These are phyloP conservation scores for Ganaspis sp. DNA, from an alignment of 1,140 invertebrate genomes.

Conservation along the genomic window DNA sequence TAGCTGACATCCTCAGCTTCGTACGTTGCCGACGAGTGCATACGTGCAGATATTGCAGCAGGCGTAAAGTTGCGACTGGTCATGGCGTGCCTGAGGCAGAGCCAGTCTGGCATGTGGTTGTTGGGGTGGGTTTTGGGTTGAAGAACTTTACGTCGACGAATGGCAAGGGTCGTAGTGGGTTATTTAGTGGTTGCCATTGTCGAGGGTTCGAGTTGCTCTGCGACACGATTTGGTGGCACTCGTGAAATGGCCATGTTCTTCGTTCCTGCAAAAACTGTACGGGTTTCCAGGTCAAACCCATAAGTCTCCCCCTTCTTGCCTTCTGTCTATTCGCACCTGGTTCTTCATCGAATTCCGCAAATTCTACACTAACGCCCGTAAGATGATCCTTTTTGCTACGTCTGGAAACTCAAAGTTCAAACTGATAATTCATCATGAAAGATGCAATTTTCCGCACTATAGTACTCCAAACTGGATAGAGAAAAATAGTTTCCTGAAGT, in stretches of 20 bases:
- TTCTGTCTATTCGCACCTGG: neutral
- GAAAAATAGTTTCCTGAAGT: too few species aligned
- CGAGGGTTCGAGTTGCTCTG: neutral
- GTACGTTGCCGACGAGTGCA: conserved; percentile 6
- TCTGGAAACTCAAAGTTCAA: neutral
- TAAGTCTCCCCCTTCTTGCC: conserved; percentile 1
- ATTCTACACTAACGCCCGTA: neutral
- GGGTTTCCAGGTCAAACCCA: conserved; percentile 12
- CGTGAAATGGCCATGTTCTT: conserved; percentile 13
- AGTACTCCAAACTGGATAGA: too few species aligned
- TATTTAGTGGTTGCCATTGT: conserved; percentile 25
- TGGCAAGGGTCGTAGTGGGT: conserved; percentile 14
- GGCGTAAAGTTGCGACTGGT: conserved; percentile 28
- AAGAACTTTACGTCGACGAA: conserved; percentile 18
- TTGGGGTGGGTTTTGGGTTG: conserved; percentile 28
- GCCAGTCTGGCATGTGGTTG: conserved; percentile 26
- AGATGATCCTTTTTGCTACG: neutral
- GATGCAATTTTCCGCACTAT: too few species aligned
- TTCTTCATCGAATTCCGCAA: conserved; percentile 8
- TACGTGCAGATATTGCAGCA: conserved; percentile 24
- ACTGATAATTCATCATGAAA: neutral
- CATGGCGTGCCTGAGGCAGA: conserved; percentile 20
- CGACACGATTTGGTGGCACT: conserved; percentile 18
- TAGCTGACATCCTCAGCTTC: conserved; percentile 9
- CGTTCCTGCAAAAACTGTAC: conserved; percentile 15